Conservation (phyloP, 1,140 invertebrate genomes). For the Rhysida immarginata region DNA sequence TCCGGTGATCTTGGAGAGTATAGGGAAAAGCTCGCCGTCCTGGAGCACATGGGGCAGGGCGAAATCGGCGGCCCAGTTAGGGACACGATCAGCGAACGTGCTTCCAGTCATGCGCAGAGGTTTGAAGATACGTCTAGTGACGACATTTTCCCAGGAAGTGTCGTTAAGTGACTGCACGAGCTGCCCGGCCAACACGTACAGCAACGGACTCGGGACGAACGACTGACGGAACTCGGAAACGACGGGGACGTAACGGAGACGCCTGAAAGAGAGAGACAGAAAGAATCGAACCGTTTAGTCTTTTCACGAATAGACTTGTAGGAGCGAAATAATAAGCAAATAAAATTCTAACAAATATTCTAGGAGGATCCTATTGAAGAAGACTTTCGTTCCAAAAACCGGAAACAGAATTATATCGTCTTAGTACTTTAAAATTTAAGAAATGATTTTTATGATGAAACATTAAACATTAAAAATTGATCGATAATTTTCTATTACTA, state of each 20-base stretch:
- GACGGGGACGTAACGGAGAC: constrained; percentile 19
- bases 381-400: too few species aligned
- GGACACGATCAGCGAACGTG: constrained; percentile 18
- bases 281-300: too few species aligned
- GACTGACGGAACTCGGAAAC: constrained; percentile 19
- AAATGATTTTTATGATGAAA: too few species aligned
- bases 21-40: constrained; percentile 17
- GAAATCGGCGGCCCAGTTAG: constrained; percentile 14
- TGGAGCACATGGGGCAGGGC: constrained; percentile 20
- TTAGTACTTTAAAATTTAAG: too few species aligned
- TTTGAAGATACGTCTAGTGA: constrained; percentile 17
- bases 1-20: constrained; percentile 10
- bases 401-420: too few species aligned
- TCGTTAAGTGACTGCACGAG: constrained; percentile 21
- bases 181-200: constrained; percentile 26
- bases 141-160: constrained; percentile 21
- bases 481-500: too few species aligned
- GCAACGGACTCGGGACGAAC: constrained; percentile 26
- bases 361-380: too few species aligned
- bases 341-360: too few species aligned
- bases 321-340: too few species aligned
- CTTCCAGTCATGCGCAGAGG: constrained; percentile 21
- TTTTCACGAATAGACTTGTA: too few species aligned
- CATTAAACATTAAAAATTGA: too few species aligned
- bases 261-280: constrained; percentile 15